These are phyloP conservation scores for Trichoplusia ni DNA, from an alignment of 1,140 invertebrate genomes.

Conservation along the genomic window DNA sequence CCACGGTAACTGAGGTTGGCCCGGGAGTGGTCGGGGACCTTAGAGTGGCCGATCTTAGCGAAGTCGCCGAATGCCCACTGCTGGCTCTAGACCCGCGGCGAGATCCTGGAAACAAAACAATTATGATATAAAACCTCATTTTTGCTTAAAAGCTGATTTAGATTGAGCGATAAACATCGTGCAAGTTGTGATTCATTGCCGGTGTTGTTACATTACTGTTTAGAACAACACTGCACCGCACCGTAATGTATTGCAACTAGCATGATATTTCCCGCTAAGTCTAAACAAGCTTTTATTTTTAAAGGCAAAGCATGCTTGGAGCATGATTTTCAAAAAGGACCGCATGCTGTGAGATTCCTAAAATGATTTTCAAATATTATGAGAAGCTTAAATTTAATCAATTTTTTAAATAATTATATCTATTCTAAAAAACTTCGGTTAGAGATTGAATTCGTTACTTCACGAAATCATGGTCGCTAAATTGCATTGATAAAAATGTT, in stretches of 20 bases:
- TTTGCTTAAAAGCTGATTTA: too few species aligned
- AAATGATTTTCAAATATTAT: not conserved
- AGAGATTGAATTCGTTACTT: too few species aligned
- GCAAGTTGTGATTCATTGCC: too few species aligned
- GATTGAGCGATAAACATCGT: too few species aligned
- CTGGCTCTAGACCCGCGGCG: constrained; percentile 85
- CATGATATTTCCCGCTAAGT: too few species aligned
- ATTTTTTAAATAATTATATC: not conserved
- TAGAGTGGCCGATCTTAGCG: constrained; percentile 77
- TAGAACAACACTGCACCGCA: too few species aligned
- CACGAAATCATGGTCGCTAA: too few species aligned
- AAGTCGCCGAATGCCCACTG: constrained; percentile 84
- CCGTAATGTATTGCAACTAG: too few species aligned
- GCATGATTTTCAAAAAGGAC: constrained; percentile 34
- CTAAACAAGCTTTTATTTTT: not conserved
- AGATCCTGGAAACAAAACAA: constrained; percentile 82
- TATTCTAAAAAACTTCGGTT: not conserved
- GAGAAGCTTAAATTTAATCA: not conserved
- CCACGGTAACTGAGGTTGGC: constrained; percentile 74
- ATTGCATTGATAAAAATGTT: too few species aligned
- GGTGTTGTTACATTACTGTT: too few species aligned
- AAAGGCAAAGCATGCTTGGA: constrained; percentile 5
- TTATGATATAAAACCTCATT: not conserved
- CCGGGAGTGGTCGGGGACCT: constrained; percentile 71
- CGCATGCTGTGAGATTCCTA: constrained; percentile 5